A percentile compares a stretch with the other conserved stretches of the same genome.
phyloP scores from a whole-genome alignment of 2,797 vertebrate genomes.

The Acrocephalus scirpaceus region DNA sequence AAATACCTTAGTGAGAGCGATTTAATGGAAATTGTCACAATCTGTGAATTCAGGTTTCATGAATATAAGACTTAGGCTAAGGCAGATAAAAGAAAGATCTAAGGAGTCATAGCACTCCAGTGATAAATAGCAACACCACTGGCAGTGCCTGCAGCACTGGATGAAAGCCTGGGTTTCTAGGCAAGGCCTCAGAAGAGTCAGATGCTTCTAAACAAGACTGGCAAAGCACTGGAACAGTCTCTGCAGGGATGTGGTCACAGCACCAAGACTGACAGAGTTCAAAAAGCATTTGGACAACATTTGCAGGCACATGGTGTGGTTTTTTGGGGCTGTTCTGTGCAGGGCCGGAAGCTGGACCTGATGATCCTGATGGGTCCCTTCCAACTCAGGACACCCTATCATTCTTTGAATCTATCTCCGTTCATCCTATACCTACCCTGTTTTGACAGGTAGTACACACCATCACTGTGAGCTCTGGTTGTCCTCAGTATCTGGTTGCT shows the following conservation, averaged over 20 bases:
- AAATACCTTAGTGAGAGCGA: neutral
- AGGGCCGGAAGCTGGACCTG: neutral
- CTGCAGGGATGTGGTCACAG: neutral
- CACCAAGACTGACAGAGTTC: neutral
- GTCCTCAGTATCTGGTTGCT: fast-evolving
- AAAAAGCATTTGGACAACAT: neutral
- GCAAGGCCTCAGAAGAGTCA: neutral
- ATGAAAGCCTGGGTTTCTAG: neutral
- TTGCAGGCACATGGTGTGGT: neutral
- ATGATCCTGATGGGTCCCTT: neutral
- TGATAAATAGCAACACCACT: neutral
- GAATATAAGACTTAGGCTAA: neutral
- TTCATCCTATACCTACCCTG: neutral
- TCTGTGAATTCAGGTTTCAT: neutral
- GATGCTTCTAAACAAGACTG: neutral
- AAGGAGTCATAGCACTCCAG: neutral
- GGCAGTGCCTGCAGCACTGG: neutral
- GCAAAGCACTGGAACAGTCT: neutral
- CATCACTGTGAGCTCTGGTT: neutral
- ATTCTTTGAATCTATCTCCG: neutral
- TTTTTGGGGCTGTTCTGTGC: neutral
- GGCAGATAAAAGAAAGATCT: neutral
- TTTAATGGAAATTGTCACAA: neutral
- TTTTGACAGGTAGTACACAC: neutral
- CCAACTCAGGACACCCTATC: neutral